Conservation (phyloP, 2,113 vertebrate genomes). For the Phyllostomus discolor region DNA sequence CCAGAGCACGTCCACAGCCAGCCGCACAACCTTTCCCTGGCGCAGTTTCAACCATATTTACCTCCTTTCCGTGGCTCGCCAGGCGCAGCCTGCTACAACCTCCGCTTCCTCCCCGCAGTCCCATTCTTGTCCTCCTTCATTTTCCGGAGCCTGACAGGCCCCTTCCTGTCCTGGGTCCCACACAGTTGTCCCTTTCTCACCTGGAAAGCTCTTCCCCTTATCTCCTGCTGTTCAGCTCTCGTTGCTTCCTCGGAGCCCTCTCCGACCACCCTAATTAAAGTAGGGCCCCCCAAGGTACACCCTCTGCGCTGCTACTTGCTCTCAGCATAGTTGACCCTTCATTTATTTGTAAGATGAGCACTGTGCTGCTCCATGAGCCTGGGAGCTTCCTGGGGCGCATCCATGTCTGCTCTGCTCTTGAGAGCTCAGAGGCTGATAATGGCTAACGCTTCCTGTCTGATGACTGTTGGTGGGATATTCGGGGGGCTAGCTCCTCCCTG, state of each 20-base stretch:
- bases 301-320: background rate
- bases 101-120: background rate
- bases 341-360: background rate
- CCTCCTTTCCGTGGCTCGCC: background rate
- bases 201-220: background rate
- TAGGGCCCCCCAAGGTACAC: background rate
- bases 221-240: background rate
- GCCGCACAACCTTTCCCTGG: background rate
- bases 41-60: background rate
- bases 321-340: too few relatives aligned
- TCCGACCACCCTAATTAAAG: background rate
- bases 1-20: background rate
- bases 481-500: background rate
- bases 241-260: background rate
- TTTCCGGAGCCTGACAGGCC: background rate
- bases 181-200: background rate
- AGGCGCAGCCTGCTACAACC: background rate
- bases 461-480: background rate
- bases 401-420: accelerated
- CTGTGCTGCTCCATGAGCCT: background rate
- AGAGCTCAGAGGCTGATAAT: background rate
- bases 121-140: background rate
- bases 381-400: background rate
- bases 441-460: background rate
- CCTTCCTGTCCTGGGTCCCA: background rate